A percentile compares a stretch with the other conserved stretches of the same genome.
These are phyloP conservation scores for Pheucticus melanocephalus DNA, from an alignment of 2,113 vertebrate genomes.

Conservation along the genomic window DNA sequence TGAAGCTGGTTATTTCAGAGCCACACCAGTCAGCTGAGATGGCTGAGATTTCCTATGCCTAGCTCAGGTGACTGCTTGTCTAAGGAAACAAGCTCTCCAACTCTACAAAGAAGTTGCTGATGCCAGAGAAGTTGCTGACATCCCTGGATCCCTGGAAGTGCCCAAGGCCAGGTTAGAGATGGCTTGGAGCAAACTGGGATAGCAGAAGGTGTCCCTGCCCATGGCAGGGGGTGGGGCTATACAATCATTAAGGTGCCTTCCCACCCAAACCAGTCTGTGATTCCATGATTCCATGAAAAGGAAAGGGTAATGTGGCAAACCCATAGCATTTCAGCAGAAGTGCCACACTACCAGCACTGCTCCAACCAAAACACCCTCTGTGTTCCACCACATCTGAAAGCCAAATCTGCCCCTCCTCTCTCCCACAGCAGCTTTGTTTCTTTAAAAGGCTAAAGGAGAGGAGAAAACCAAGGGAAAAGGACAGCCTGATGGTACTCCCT, in stretches of 20 bases:
- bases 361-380: neutral
- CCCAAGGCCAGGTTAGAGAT: fast-evolving
- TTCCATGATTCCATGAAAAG: neutral
- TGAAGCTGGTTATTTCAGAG: neutral
- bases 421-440: neutral
- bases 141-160: neutral
- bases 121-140: neutral
- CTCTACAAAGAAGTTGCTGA: neutral
- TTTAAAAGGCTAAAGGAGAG: neutral
- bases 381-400: neutral
- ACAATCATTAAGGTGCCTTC: neutral
- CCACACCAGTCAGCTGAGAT: neutral
- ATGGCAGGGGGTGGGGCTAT: neutral
- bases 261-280: neutral
- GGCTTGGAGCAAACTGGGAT: neutral
- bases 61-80: neutral
- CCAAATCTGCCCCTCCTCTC: neutral
- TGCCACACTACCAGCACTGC: neutral
- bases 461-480: neutral
- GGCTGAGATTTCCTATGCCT: neutral
- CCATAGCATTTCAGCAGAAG: neutral
- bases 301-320: neutral
- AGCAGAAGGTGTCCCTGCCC: neutral
- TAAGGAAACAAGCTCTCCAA: neutral
- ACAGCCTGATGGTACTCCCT: neutral